Evolutionary conservation across 1,140 invertebrate species (phyloP).

Genomic region (Trigoniulus corallinus): DNA sequence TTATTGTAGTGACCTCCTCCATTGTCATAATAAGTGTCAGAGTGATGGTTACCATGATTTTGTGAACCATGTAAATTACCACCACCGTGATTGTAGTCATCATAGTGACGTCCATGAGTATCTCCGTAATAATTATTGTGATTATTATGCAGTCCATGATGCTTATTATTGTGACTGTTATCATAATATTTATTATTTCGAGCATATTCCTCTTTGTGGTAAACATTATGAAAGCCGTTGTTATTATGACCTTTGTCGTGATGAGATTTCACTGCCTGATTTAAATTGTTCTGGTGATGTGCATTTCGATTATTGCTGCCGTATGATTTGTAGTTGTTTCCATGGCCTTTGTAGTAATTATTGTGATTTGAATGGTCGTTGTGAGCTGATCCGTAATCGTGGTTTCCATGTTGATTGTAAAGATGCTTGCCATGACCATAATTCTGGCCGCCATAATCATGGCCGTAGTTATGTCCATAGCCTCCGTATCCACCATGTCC

Average conservation of each 20-base stretch:
- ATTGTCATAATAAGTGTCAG: background rate
- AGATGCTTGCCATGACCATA: background rate
- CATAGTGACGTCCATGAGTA: background rate
- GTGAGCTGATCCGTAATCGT: no score
- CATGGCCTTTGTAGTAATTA: background rate
- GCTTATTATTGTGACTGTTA: background rate
- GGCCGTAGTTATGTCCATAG: no score
- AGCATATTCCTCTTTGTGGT: slow-evolving; percentile 1
- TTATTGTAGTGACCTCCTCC: background rate
- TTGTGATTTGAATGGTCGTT: background rate
- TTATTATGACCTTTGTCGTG: background rate
- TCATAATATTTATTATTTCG: background rate
- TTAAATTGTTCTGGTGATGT: background rate
- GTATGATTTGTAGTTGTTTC: background rate
- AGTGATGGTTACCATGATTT: background rate
- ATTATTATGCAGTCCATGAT: background rate
- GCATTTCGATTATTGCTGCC: background rate
- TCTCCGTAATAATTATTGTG: background rate
- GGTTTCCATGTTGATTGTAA: background rate
- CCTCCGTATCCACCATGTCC: background rate
- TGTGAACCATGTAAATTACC: background rate
- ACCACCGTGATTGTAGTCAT: background rate
- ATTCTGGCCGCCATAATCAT: background rate
- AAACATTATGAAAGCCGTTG: background rate
- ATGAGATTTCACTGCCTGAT: background rate